Evolutionary conservation across 2,888 invertebrate species (phyloP).

Genomic region (Athalia circularis): DNA sequence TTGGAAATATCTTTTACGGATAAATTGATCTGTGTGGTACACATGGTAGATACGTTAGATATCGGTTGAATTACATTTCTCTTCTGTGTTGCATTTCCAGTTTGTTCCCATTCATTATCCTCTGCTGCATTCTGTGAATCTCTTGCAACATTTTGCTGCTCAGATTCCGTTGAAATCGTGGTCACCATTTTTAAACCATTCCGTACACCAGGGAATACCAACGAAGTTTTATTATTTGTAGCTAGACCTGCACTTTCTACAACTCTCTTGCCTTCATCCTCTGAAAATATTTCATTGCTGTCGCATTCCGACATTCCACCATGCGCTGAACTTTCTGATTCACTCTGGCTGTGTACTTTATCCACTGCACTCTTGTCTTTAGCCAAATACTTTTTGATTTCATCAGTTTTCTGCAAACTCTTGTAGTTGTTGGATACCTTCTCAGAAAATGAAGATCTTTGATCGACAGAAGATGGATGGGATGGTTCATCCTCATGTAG

Average conservation of each 20-base stretch:
- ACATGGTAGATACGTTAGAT: too few relatives aligned
- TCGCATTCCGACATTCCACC: slow-evolving; percentile 62
- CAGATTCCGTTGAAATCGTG: too few relatives aligned
- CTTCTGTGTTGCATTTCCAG: too few relatives aligned
- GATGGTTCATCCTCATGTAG: background rate
- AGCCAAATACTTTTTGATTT: background rate
- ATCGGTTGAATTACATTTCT: too few relatives aligned
- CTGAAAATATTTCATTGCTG: slow-evolving; percentile 63
- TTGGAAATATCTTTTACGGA: too few relatives aligned
- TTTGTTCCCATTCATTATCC: too few relatives aligned
- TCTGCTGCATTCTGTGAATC: too few relatives aligned
- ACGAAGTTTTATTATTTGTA: background rate
- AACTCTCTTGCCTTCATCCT: slow-evolving; percentile 41
- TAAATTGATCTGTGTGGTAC: too few relatives aligned
- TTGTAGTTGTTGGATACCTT: slow-evolving; percentile 22
- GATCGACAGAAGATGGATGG: background rate
- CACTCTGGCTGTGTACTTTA: background rate
- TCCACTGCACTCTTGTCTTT: background rate
- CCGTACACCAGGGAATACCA: background rate
- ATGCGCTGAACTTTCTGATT: background rate
- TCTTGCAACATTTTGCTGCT: too few relatives aligned
- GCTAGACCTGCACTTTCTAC: slow-evolving; percentile 5
- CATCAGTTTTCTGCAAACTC: background rate
- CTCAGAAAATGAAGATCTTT: background rate
- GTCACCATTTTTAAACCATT: too few relatives aligned